phyloP scores from a whole-genome alignment of 2,113 vertebrate species.

The Emydura subglobosa region DNA sequence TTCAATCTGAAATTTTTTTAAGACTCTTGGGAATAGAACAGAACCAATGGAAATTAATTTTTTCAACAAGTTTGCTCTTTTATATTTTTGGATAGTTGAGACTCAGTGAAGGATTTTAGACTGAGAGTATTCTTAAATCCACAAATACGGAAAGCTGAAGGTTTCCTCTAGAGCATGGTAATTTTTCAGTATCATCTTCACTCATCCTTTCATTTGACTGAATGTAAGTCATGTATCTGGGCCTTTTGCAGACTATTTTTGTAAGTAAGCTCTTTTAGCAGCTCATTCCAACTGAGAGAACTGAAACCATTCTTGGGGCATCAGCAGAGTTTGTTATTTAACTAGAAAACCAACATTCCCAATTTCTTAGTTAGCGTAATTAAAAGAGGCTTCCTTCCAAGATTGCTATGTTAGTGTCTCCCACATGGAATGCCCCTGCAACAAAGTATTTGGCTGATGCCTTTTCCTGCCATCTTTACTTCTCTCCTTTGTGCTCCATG shows the following conservation, averaged over 20 bases:
- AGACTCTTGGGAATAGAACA: constrained; percentile 75
- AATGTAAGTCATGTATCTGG: constrained; percentile 56
- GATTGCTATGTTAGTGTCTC: neutral
- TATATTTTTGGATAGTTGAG: constrained; percentile 17
- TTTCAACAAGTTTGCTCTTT: constrained; percentile 59
- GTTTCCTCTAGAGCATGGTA: constrained; percentile 42
- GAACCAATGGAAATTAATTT: constrained; percentile 79
- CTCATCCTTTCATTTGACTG: constrained; percentile 33
- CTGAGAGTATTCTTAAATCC: constrained; percentile 47
- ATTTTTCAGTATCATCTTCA: constrained; percentile 28
- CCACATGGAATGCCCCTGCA: neutral
- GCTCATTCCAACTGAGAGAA: constrained; percentile 40
- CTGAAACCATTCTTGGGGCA: neutral
- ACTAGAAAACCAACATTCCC: constrained; percentile 56
- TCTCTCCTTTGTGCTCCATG: neutral
- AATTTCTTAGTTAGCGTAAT: constrained; percentile 63
- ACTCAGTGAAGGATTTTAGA: constrained; percentile 45
- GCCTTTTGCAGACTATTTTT: constrained; percentile 45
- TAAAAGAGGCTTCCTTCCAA: constrained; percentile 31
- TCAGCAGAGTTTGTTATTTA: constrained; percentile 68
- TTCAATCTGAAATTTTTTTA: constrained; percentile 80
- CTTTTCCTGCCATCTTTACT: neutral
- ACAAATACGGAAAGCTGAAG: constrained; percentile 45
- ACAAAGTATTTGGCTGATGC: accelerated
- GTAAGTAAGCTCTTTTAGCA: neutral